phyloP scores from a whole-genome alignment of 2,797 vertebrate genomes.

The Austrolebias charrua region DNA sequence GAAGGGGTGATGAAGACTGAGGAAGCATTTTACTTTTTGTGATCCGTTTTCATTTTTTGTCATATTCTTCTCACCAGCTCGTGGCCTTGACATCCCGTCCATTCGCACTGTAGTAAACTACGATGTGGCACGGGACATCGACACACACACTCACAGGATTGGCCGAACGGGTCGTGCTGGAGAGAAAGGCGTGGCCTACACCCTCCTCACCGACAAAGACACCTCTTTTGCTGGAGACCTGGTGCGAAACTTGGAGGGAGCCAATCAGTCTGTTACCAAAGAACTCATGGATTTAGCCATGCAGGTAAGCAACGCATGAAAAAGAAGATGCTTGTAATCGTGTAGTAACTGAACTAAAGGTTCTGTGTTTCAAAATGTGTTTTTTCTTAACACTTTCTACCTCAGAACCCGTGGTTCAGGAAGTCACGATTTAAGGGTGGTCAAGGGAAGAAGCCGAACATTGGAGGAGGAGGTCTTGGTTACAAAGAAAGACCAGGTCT shows the following conservation, averaged over 20 bases:
- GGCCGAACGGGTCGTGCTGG: slow-evolving; percentile 95
- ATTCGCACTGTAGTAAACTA: slow-evolving; percentile 98
- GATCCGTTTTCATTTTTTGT: not conserved
- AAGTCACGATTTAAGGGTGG: slow-evolving; percentile 97
- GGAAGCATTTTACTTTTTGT: not conserved
- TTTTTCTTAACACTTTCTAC: accelerated
- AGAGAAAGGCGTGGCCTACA: slow-evolving; percentile 95
- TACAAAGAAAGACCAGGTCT: slow-evolving; percentile 95
- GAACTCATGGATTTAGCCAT: slow-evolving; percentile 96
- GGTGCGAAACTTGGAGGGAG: slow-evolving; percentile 96
- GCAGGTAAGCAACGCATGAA: slow-evolving; percentile 82
- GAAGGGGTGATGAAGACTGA: not conserved
- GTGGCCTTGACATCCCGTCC: slow-evolving; percentile 96
- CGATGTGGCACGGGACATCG: slow-evolving; percentile 96
- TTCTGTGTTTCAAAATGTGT: not conserved
- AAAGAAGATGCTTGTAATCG: not conserved
- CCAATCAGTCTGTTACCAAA: slow-evolving; percentile 94
- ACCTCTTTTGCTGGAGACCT: slow-evolving; percentile 95
- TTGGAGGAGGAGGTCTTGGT: slow-evolving; percentile 95
- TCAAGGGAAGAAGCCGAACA: slow-evolving; percentile 94
- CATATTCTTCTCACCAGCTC: slow-evolving; percentile 71
- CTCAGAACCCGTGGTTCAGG: slow-evolving; percentile 96
- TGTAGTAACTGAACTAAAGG: not conserved
- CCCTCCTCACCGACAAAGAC: slow-evolving; percentile 92
- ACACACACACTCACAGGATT: slow-evolving; percentile 96